Base-by-base conservation (phyloP, 2,888 invertebrate genomes). In the Tryphoninae sp. region DNA sequence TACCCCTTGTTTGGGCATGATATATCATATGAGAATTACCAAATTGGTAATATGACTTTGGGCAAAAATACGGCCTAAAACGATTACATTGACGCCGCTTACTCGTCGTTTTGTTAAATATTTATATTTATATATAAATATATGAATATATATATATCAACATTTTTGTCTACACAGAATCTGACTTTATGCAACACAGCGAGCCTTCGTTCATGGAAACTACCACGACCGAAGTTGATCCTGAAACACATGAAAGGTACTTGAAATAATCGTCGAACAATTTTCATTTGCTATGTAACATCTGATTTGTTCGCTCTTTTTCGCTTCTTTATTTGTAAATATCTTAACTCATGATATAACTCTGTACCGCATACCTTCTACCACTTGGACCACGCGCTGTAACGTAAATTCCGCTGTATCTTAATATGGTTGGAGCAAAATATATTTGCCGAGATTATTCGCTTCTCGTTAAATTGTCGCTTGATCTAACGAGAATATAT, bases 111-210 rank as follows among this genome's bases (percentile, higher is more conserved):
- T 53, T 67, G 22, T 65, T 62, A 9, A 68, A 64, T 49, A 67
- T 68, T n/a, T 40, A 42, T 67, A 59, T 86, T 81, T 68, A 84
- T 82, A 78, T 77, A 77, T 81, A 75, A 84, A 68, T 74, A 64
- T 74, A 33, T 33, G 33, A 33, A 81, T 68, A 84, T 82, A 78
- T 78, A 75, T 84, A 68, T 75, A 64, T 74, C 83, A 83, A 69
- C 75, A 83, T 59, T 69, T 86, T 81, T 86, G 91, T 93, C 92
- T 88, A 84, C 84, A 69, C 90, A 94, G 94, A 94, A 92, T 92
- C 92, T 89, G 94, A 94, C 91, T 93, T 94, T 92, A 93, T 94
- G 90, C 94, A 94, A 91, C 93, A 93, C 90, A 93, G 93, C 88
- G 93, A 93, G 89, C 93, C 93, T 81, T 93, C 93, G 84, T 93